phyloP scores from a whole-genome alignment of 2,113 vertebrate species.

The Boleophthalmus pectinirostris region DNA sequence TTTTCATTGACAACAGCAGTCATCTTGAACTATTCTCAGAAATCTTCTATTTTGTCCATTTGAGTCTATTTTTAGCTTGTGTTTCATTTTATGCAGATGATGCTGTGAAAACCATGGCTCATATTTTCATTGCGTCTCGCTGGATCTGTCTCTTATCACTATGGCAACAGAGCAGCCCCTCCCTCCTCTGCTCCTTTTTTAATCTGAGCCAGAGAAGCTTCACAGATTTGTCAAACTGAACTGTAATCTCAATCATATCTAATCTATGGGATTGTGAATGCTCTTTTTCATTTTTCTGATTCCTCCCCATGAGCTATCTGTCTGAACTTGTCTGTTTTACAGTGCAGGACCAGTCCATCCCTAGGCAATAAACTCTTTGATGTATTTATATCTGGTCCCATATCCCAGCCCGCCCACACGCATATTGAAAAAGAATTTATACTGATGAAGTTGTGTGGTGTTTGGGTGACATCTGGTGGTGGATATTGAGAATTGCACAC shows the following conservation, averaged over 20 bases:
- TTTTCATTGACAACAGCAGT: too few species aligned
- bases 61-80: background rate
- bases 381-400: conserved; percentile 46
- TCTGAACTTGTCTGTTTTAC: background rate
- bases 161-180: conserved; percentile 49
- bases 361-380: conserved; percentile 34
- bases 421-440: background rate
- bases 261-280: conserved; percentile 53
- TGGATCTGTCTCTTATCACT: conserved; percentile 39
- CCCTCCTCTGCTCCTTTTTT: conserved; percentile 14
- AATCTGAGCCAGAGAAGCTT: conserved; percentile 41
- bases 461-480: conserved; percentile 66
- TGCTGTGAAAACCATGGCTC: background rate
- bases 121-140: background rate
- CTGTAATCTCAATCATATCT: conserved; percentile 63
- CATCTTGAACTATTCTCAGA: too few species aligned
- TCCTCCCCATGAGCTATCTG: background rate
- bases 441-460: conserved; percentile 1
- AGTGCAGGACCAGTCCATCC: conserved; percentile 1
- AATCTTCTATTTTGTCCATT: too few species aligned
- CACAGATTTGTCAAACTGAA: conserved; percentile 54
- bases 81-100: conserved; percentile 4
- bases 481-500: background rate
- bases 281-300: conserved; percentile 20
- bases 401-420: conserved; percentile 35